Evolutionary conservation across 2,113 vertebrate species (phyloP).

Genomic region (Misgurnus anguillicaudatus): DNA sequence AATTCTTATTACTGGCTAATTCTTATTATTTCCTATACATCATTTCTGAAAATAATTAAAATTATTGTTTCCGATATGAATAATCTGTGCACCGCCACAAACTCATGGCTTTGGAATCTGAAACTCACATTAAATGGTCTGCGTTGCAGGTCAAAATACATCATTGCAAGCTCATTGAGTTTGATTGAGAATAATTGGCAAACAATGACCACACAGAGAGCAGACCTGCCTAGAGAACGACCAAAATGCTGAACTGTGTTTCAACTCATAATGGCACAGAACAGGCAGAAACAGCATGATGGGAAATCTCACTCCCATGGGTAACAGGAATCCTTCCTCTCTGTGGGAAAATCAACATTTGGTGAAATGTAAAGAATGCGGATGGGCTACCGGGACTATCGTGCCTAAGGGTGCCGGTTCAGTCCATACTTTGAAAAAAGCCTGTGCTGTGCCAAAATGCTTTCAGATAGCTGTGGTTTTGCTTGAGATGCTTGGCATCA

Average conservation of each 20-base stretch:
- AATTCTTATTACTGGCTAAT: too few relatives aligned
- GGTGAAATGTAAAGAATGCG: conserved; percentile 7
- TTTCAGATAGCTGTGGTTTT: neutral
- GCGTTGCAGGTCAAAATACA: conserved; percentile 28
- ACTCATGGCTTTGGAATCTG: conserved; percentile 21
- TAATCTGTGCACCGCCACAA: neutral
- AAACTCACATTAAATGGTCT: conserved; percentile 3
- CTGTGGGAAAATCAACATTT: conserved; percentile 22
- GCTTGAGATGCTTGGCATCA: neutral
- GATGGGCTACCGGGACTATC: neutral
- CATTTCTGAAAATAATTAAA: too few relatives aligned
- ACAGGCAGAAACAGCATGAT: neutral
- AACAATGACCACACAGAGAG: conserved; percentile 28
- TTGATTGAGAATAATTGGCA: conserved; percentile 35
- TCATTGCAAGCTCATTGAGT: conserved; percentile 27
- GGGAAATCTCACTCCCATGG: neutral
- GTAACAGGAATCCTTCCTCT: conserved; percentile 11
- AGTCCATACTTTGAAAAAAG: neutral
- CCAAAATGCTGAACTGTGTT: conserved; percentile 11
- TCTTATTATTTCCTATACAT: too few relatives aligned
- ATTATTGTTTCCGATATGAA: too few relatives aligned
- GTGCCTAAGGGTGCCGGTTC: neutral
- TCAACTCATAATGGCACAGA: conserved; percentile 18
- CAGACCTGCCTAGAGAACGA: conserved; percentile 17
- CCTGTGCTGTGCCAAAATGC: neutral